Evolutionary conservation across 2,113 vertebrate genomes (phyloP), one percentile per base, ranked within the genome.

Genomic region (Pachypanchax playfairii): DNA sequence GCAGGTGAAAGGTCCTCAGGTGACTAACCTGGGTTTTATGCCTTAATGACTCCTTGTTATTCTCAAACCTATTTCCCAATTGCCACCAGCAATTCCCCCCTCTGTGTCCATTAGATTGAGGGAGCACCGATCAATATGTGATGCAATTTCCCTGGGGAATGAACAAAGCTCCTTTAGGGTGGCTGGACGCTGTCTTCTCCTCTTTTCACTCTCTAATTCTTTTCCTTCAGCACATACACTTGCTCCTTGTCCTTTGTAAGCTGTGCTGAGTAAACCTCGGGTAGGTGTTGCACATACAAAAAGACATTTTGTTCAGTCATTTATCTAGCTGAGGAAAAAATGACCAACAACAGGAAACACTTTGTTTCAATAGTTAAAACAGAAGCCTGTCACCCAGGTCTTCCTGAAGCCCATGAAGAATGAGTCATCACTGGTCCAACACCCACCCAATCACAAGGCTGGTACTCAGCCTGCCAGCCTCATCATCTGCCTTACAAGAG

Each of bases 31-130:
- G 65, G 11, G 70, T 79, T 83, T 84, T 79, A 87, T 85, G 79
- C 85, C 80, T 89, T 86, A 85, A 87, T 89, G 85, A 86, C 82
- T 85, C 82, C 82, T 84, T 85, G 87, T 87, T 85, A 85, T 85
- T 80, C 73, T 69, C 79, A 70, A 70, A 76, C 83, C 85, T 82
- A 75, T 86, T 86, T 87, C 77, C 79, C 85, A 73, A 61, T 84
- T 79, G 84, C 85, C 87, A 73, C 42, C 71, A 78, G 69, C 84
- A 69, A 38, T 65, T 75, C 77, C 83, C 72, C 76, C 79, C 74
- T 70, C 70, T 67, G 70, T 83, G 75, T 85, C 83, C 79, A 87
- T 86, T 87, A 88, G 79, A 79, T 64, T 70, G 63, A 51, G 80
- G 56, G 74, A 82, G 73, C 84, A 65, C 24, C 46, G 83, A 85